Evolutionary conservation across 2,888 invertebrate species (phyloP).

Genomic region (Drosophila borealis): DNA sequence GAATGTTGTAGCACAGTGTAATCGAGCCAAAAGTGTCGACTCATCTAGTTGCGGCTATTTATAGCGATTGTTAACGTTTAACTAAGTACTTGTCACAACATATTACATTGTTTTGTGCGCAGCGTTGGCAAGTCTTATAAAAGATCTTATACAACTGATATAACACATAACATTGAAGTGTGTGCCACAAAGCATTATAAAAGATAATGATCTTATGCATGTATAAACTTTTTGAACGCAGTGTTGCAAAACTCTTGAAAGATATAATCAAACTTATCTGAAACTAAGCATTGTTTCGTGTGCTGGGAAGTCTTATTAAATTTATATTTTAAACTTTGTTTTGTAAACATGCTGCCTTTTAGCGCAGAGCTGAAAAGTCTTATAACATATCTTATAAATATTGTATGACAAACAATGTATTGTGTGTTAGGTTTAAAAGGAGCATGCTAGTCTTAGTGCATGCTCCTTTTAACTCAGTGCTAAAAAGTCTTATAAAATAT

Average conservation of each 20-base stretch:
- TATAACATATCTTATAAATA: background rate
- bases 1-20: slow-evolving; percentile 27
- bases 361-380: no score
- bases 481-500: background rate
- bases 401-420: background rate
- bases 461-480: no score
- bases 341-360: no score
- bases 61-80: slow-evolving; percentile 2
- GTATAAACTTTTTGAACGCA: no score
- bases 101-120: background rate
- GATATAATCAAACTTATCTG: background rate
- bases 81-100: background rate
- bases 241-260: background rate
- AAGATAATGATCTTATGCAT: no score
- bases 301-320: no score
- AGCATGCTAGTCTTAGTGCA: no score
- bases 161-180: no score
- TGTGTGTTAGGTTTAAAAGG: no score
- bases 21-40: background rate
- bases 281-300: background rate
- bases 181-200: no score
- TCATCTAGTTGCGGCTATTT: background rate
- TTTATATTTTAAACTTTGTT: no score
- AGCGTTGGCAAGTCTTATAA: background rate
- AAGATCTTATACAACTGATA: background rate